Percentiles rank a stretch among this genome's conserved stretches.
phyloP scores from a whole-genome alignment of 2,888 invertebrate species.

The Orthosia incerta region DNA sequence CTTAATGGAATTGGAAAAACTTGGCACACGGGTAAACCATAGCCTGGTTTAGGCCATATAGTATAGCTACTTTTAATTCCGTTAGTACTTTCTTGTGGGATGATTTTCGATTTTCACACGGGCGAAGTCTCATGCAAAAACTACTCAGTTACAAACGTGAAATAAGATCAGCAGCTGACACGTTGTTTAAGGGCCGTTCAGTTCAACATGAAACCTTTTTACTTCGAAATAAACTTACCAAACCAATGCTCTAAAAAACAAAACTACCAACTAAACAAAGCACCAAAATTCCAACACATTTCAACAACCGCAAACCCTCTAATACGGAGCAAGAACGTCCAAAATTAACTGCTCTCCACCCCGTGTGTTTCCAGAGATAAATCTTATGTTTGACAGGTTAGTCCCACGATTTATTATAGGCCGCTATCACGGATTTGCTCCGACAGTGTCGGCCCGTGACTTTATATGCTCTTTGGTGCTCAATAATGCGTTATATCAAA shows the following conservation, averaged over 20 bases:
- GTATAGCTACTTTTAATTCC: too few species aligned
- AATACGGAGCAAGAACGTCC: constrained; percentile 17
- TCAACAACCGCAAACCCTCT: neutral
- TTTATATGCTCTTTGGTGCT: constrained; percentile 55
- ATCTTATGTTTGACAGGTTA: constrained; percentile 64
- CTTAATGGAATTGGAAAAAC: too few species aligned
- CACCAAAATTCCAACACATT: constrained; percentile 17
- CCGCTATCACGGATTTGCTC: constrained; percentile 55
- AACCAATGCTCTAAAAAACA: constrained; percentile 14
- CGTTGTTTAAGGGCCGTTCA: neutral
- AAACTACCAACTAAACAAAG: neutral
- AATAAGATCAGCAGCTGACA: too few species aligned
- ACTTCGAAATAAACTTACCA: neutral
- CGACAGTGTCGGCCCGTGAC: constrained; percentile 26
- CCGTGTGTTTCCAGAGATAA: constrained; percentile 53
- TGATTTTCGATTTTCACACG: too few species aligned
- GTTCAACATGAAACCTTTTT: neutral
- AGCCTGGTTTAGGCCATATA: too few species aligned
- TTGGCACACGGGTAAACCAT: too few species aligned
- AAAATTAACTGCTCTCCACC: constrained; percentile 16
- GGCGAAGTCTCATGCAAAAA: too few species aligned
- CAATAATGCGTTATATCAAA: constrained; percentile 53
- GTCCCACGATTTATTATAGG: constrained; percentile 63
- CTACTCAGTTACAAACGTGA: too few species aligned
- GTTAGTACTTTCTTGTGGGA: too few species aligned